phyloP scores from a whole-genome alignment of 2,113 vertebrate species.

The Brachyhypopomus occidentalis region DNA sequence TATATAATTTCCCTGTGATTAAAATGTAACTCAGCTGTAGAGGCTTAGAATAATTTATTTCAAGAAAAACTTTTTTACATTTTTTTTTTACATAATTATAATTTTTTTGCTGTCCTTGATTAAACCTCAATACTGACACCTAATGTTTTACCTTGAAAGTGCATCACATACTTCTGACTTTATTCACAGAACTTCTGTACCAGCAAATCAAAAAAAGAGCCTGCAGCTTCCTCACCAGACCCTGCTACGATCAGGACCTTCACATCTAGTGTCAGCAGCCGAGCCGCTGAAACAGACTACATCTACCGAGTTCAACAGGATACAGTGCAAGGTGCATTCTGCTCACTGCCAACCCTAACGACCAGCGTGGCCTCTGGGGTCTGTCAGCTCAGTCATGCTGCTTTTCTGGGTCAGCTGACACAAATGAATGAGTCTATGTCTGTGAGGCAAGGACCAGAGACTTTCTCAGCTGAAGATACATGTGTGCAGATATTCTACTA shows the following conservation, averaged over 20 bases:
- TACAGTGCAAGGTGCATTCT: not conserved
- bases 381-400: slow-evolving; percentile 3
- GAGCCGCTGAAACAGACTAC: not conserved
- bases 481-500: slow-evolving; percentile 7
- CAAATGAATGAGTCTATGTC: slow-evolving; percentile 33
- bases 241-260: not conserved
- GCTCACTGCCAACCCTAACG: not conserved
- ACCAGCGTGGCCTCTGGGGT: not conserved
- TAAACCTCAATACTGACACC: slow-evolving; percentile 43
- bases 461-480: slow-evolving; percentile 21
- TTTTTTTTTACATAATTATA: too few relatives aligned
- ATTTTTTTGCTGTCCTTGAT: not conserved
- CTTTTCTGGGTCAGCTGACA: slow-evolving; percentile 37
- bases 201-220: slow-evolving; percentile 10
- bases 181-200: slow-evolving; percentile 33
- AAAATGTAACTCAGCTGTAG: not conserved
- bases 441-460: slow-evolving; percentile 10
- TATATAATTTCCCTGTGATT: not conserved
- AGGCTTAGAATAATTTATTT: not conserved
- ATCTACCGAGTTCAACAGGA: not conserved
- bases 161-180: slow-evolving; percentile 21
- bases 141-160: slow-evolving; percentile 36
- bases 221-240: slow-evolving; percentile 12
- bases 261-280: not conserved
- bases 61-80: not conserved